phyloP scores from a whole-genome alignment of 1,140 invertebrate genomes.

The Acyrthosiphon pisum region DNA sequence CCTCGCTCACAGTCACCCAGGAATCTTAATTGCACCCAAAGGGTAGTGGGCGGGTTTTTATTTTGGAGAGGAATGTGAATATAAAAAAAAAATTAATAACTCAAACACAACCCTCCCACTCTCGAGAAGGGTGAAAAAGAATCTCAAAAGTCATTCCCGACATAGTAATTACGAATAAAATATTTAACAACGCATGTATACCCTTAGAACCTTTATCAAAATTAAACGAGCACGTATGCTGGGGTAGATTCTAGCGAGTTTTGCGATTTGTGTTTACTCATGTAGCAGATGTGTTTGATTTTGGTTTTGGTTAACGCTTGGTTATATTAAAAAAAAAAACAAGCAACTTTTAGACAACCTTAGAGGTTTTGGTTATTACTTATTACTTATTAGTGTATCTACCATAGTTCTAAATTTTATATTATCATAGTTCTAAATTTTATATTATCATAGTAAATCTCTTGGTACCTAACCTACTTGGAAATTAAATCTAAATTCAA shows the following conservation, averaged over 20 bases:
- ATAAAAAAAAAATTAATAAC: slow-evolving; percentile 53
- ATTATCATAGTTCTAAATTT: background rate
- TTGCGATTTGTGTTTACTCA: slow-evolving; percentile 48
- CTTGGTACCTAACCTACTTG: background rate
- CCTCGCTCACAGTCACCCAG: background rate
- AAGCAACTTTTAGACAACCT: background rate
- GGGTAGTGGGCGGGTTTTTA: slow-evolving; percentile 28
- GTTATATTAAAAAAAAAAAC: slow-evolving; percentile 36
- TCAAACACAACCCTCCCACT: slow-evolving; percentile 26
- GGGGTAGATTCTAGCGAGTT: background rate
- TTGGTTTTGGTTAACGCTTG: slow-evolving; percentile 3
- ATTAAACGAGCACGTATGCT: slow-evolving; percentile 39
- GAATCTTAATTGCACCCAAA: slow-evolving; percentile 48
- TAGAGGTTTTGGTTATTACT: background rate
- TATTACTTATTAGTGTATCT: background rate
- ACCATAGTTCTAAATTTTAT: background rate
- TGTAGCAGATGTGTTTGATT: slow-evolving; percentile 45
- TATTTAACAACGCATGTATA: slow-evolving; percentile 50
- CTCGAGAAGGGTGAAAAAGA: background rate
- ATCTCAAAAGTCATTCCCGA: slow-evolving; percentile 49
- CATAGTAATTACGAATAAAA: slow-evolving; percentile 56
- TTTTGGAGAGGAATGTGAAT: slow-evolving; percentile 46
- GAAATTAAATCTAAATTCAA: background rate
- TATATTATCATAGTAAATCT: background rate
- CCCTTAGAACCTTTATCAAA: slow-evolving; percentile 44